Evolutionary conservation across 37 sponge, comb jelly and placozoan species (phyloP), one percentile per base, ranked within the genome.

Genomic region (Beroe ovata): DNA sequence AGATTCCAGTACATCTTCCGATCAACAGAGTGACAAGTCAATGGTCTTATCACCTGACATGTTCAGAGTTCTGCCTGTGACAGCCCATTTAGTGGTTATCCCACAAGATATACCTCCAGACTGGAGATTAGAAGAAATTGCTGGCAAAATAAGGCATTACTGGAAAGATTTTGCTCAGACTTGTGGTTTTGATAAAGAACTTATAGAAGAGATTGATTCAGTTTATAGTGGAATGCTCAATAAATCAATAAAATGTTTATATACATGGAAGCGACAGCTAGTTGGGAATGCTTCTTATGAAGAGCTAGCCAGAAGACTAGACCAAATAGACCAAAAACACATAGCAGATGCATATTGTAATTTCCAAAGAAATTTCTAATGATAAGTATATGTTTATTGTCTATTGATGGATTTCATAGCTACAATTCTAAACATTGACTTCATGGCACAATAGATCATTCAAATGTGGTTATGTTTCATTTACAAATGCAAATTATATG

Each of bases 291-390:
- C 84, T 1, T 26, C 54, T 40, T 77, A 77, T 40, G 84, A 77
- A 40, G 84, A 77, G 21, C 84, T 77, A 26, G 42, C 84, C 1
- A 38, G 84, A 25, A 38, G 84, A 22, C 84, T 77, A 8, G 54
- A 36, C 35, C 84, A 40, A 8, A 77, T 77, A 20, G 84, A 77
- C 41, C 84, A 77, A 26, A 39, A 33, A 77, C 54, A 77, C 23
- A 42, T 77, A 1, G 84, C 84, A 6, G 54, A 21, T 33, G 84
- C 84, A n/a, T 77, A 77, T 26, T 77, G 84, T 77, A 77, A 77
- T 32, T 66, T 66, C 16, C 32, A 30, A 37, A 30, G 69, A 34
- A 30, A 34, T 32, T n/a, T n/a, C n/a, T n/a, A n/a, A n/a, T n/a
- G n/a, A n/a, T n/a, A n/a, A n/a, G n/a, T n/a, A n/a, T n/a, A n/a